phyloP scores from a whole-genome alignment of 2,797 vertebrate genomes.

The Vespertilio murinus region DNA sequence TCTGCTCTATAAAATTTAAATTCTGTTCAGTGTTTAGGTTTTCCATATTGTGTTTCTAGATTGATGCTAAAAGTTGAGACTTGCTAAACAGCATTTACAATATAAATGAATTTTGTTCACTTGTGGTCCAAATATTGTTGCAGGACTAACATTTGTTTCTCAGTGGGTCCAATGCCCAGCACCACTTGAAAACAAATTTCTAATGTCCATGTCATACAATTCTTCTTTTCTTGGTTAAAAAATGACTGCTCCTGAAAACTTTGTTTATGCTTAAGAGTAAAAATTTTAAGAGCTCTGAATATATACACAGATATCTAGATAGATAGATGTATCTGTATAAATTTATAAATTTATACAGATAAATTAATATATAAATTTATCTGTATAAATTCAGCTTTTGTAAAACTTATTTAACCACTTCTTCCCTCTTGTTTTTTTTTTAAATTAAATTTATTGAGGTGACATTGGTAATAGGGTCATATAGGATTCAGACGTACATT shows the following conservation, averaged over 20 bases:
- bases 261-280: too few relatives aligned
- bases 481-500: too few relatives aligned
- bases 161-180: neutral
- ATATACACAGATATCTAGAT: too few relatives aligned
- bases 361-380: too few relatives aligned
- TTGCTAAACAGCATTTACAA: neutral
- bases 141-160: slow-evolving; percentile 24
- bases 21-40: neutral
- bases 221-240: slow-evolving; percentile 11
- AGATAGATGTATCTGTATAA: too few relatives aligned
- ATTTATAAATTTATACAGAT: too few relatives aligned
- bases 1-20: neutral
- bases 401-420: too few relatives aligned
- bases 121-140: slow-evolving; percentile 1
- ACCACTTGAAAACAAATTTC: neutral
- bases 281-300: too few relatives aligned
- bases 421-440: too few relatives aligned
- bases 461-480: too few relatives aligned
- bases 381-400: too few relatives aligned
- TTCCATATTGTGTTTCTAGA: neutral
- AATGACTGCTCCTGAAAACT: neutral
- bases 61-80: neutral
- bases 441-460: too few relatives aligned
- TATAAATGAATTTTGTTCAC: slow-evolving; percentile 2
- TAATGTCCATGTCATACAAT: neutral